A percentile compares a stretch with the other conserved stretches of the same genome.
Conservation (phyloP, 2,113 vertebrate genomes). For the Telmatochromis sp. region DNA sequence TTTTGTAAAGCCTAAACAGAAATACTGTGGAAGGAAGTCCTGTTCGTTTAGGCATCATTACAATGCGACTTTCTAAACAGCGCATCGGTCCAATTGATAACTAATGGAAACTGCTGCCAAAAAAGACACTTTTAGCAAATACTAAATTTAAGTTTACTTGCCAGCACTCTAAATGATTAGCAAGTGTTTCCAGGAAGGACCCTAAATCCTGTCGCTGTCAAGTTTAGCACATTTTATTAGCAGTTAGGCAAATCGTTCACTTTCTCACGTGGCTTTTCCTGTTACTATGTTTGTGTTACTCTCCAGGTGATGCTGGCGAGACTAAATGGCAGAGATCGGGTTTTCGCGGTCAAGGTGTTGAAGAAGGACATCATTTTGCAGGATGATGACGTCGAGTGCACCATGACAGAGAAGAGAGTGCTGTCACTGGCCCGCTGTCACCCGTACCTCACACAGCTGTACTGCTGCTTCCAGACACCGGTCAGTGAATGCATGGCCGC, state of each 20-base stretch:
- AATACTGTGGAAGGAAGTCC: not conserved
- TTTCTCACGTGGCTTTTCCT: not conserved
- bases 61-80: not conserved
- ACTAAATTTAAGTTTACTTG: not conserved
- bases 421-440: conserved; percentile 84
- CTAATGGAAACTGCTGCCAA: not conserved
- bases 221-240: not conserved
- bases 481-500: conserved; percentile 65
- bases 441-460: conserved; percentile 95
- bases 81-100: not conserved
- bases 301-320: conserved; percentile 91
- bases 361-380: conserved; percentile 98
- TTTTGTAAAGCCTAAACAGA: not conserved
- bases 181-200: not conserved
- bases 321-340: conserved; percentile 76
- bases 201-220: not conserved
- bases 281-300: not conserved
- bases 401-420: conserved; percentile 95
- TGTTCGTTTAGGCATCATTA: not conserved
- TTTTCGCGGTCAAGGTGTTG: conserved; percentile 93
- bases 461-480: conserved; percentile 92
- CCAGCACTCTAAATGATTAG: not conserved
- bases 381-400: conserved; percentile 96
- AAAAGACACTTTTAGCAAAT: not conserved
- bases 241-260: not conserved